Percentiles rank a stretch among this genome's conserved stretches.
Conservation (phyloP, 2,888 invertebrate species). For the Rutpela maculata region DNA sequence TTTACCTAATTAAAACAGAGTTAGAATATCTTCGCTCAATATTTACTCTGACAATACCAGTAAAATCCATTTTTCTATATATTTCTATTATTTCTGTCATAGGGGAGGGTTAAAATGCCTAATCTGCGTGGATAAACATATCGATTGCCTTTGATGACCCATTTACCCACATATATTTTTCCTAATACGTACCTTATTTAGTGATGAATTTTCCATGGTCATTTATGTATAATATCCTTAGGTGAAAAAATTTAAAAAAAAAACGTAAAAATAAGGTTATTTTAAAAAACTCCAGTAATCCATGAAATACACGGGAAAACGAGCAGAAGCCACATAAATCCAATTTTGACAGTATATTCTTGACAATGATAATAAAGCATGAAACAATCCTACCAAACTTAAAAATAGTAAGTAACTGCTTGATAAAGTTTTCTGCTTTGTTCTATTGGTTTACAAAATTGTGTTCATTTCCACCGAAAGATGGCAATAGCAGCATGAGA, state of each 20-base stretch:
- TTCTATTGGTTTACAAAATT: too few relatives aligned
- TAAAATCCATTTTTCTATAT: neutral
- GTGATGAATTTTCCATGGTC: constrained; percentile 70
- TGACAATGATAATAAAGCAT: too few relatives aligned
- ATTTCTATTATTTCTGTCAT: neutral
- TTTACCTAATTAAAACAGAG: neutral
- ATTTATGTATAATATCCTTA: neutral
- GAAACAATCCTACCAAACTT: too few relatives aligned
- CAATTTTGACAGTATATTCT: too few relatives aligned
- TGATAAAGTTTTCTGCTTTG: neutral
- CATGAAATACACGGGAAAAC: neutral
- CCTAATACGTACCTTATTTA: constrained; percentile 68
- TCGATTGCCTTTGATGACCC: constrained; percentile 44
- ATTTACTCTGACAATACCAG: neutral
- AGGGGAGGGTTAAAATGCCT: neutral
- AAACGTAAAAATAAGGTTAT: neutral
- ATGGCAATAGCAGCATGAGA: too few relatives aligned
- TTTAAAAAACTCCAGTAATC: neutral
- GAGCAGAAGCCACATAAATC: too few relatives aligned
- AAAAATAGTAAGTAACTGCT: neutral
- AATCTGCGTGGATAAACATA: constrained; percentile 35
- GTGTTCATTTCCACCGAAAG: too few relatives aligned
- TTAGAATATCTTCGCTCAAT: neutral
- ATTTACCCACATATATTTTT: constrained; percentile 30
- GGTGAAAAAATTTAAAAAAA: neutral